Evolutionary conservation across 2,797 vertebrate genomes (phyloP).

Genomic region (Picus viridis): DNA sequence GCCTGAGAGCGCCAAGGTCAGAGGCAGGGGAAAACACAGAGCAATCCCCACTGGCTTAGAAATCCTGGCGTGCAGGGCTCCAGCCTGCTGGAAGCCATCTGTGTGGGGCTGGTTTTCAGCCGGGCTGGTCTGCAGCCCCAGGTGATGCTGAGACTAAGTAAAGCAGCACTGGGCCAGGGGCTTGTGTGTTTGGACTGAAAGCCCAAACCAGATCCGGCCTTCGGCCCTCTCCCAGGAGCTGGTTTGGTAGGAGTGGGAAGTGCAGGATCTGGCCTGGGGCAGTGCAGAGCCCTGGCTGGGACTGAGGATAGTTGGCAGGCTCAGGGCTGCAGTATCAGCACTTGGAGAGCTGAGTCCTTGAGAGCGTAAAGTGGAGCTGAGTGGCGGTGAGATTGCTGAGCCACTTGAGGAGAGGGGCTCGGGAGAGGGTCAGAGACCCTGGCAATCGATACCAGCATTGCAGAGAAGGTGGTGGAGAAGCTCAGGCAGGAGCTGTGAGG

Average conservation of each 20-base stretch:
- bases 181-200: neutral
- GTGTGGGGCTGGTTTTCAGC: neutral
- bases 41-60: neutral
- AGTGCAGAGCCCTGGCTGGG: neutral
- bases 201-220: neutral
- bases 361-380: neutral
- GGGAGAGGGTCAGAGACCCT: neutral
- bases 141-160: neutral
- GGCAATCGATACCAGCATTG: neutral
- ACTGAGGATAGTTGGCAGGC: neutral
- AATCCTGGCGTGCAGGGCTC: neutral
- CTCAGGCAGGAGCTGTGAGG: neutral
- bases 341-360: neutral
- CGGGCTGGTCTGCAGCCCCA: neutral
- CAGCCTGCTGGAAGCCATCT: neutral
- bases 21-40: neutral
- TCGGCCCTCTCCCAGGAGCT: neutral
- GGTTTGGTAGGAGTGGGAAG: neutral
- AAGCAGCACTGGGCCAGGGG: neutral
- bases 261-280: accelerated
- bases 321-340: neutral
- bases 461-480: neutral
- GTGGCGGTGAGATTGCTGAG: neutral
- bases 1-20: neutral
- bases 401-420: neutral